Conservation (phyloP, 2,888 invertebrate genomes). For the Ophion ventricosus region DNA sequence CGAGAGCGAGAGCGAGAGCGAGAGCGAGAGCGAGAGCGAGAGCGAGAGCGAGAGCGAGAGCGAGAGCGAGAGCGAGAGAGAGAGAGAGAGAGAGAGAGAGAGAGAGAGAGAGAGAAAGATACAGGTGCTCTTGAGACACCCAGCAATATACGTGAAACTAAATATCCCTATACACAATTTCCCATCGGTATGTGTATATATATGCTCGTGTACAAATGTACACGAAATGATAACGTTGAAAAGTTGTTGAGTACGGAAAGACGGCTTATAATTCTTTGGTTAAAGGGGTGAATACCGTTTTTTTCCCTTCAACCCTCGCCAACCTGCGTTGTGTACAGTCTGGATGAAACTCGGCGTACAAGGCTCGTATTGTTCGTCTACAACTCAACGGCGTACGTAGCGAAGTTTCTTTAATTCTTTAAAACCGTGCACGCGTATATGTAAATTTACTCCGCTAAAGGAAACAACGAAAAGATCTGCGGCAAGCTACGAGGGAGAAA, state of each 20-base stretch:
- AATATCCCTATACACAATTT: neutral
- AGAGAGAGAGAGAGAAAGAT: too few species aligned
- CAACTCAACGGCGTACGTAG: slow-evolving; percentile 58
- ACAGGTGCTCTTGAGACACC: too few species aligned
- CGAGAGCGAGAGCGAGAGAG: too few species aligned
- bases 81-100: too few species aligned
- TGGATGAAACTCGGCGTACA: slow-evolving; percentile 13
- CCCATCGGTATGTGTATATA: neutral
- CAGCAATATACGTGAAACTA: neutral
- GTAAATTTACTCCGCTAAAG: slow-evolving; percentile 54
- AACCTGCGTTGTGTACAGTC: slow-evolving; percentile 7
- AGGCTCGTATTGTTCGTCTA: slow-evolving; percentile 57
- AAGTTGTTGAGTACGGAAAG: slow-evolving; percentile 67
- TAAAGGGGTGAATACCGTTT: slow-evolving; percentile 45
- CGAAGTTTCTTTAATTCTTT: slow-evolving; percentile 66
- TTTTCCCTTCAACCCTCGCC: neutral
- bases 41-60: too few species aligned
- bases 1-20: too few species aligned
- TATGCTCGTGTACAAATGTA: neutral
- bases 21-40: too few species aligned
- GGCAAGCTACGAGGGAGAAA: slow-evolving; percentile 6
- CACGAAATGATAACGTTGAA: slow-evolving; percentile 61
- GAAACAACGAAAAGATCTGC: slow-evolving; percentile 31
- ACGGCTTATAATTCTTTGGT: slow-evolving; percentile 66
- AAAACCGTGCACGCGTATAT: slow-evolving; percentile 32